These are phyloP conservation scores for Silurus glanis DNA, from an alignment of 2,113 vertebrate genomes.

Conservation along the genomic window DNA sequence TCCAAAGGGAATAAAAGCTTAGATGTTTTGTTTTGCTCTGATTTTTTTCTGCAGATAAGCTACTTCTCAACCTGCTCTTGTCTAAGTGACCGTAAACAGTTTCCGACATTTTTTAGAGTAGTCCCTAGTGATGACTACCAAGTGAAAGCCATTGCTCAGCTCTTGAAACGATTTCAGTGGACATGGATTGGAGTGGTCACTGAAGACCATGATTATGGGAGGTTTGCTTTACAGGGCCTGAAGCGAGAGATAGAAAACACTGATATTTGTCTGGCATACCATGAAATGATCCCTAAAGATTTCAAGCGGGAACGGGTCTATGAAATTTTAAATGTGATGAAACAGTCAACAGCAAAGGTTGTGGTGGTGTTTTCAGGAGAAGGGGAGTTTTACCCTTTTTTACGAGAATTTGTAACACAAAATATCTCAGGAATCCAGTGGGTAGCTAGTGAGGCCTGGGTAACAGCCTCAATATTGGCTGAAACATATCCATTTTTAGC, in stretches of 20 bases:
- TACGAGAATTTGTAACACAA: conserved; percentile 69
- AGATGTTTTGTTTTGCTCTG: neutral
- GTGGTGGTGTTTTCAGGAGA: conserved; percentile 73
- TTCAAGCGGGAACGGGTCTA: conserved; percentile 44
- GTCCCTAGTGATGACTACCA: conserved; percentile 75
- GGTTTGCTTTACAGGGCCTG: conserved; percentile 57
- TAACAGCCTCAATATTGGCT: conserved; percentile 71
- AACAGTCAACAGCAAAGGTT: conserved; percentile 70
- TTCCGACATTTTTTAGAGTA: conserved; percentile 74
- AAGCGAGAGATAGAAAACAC: conserved; percentile 53
- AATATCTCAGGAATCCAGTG: conserved; percentile 77
- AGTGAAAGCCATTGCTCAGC: conserved; percentile 62
- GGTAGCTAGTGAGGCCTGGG: conserved; percentile 78
- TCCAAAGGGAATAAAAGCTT: neutral
- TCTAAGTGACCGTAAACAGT: conserved; percentile 67
- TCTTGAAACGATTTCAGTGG: conserved; percentile 60
- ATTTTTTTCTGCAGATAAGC: conserved; percentile 61
- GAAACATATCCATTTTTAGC: conserved; percentile 68
- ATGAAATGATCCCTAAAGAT: conserved; percentile 62
- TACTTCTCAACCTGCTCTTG: conserved; percentile 74
- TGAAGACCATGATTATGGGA: conserved; percentile 63
- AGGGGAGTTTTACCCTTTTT: conserved; percentile 73
- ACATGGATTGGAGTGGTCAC: conserved; percentile 59
- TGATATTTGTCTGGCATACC: conserved; percentile 60
- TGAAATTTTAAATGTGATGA: conserved; percentile 69